These are phyloP conservation scores for Hemiscyllium ocellatum DNA, from an alignment of 2,113 vertebrate species.

Conservation along the genomic window DNA sequence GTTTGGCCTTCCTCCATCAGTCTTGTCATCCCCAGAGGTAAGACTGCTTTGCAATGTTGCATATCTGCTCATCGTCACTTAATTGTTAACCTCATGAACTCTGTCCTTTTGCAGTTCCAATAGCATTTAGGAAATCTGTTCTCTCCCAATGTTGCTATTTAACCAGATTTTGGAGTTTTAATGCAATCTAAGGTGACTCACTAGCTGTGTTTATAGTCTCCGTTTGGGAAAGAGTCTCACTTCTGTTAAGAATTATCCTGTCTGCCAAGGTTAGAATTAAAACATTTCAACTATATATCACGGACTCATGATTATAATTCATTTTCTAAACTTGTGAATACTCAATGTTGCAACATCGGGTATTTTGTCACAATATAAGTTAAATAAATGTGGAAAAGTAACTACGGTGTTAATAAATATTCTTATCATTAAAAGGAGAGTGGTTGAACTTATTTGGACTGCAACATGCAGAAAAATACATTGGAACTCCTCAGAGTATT, in stretches of 20 bases:
- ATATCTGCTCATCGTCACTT: background rate
- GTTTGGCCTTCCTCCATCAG: constrained; percentile 86
- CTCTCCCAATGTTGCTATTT: background rate
- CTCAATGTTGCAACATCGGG: background rate
- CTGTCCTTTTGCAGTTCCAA: background rate
- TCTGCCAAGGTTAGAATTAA: background rate
- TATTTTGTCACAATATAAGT: background rate
- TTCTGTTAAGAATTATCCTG: background rate
- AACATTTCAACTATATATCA: background rate
- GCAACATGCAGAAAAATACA: constrained; percentile 70
- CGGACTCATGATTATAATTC: background rate
- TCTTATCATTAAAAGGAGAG: constrained; percentile 53
- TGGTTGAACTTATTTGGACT: constrained; percentile 79
- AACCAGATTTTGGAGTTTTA: background rate
- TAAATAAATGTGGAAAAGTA: background rate
- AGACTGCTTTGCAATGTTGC: constrained; percentile 28
- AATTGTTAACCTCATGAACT: background rate
- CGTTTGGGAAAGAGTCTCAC: background rate
- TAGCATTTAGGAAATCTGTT: background rate
- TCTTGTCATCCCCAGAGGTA: constrained; percentile 78
- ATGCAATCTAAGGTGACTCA: too few relatives aligned
- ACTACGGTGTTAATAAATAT: constrained; percentile 17
- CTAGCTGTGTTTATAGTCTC: background rate
- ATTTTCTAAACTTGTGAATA: background rate
- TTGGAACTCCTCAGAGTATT: constrained; percentile 74